Percentiles rank a stretch among this genome's conserved stretches.
These are phyloP conservation scores for Chiridota heheva DNA, from an alignment of 35 echinoderm and acorn worm genomes.

Conservation along the genomic window DNA sequence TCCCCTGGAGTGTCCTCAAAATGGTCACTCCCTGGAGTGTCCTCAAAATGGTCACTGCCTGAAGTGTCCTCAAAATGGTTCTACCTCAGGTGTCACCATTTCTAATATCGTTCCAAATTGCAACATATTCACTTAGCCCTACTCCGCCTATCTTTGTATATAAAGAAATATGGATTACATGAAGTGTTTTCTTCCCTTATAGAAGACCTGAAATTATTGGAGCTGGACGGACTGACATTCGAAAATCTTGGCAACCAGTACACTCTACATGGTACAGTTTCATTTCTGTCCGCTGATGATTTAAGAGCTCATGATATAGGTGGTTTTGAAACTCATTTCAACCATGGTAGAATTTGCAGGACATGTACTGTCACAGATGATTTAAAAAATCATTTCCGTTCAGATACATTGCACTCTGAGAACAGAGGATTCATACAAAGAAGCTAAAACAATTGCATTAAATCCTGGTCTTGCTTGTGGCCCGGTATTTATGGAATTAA, in stretches of 20 bases:
- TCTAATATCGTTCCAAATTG: conserved; percentile 38
- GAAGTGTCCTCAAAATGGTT: no score
- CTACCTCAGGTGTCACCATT: no score
- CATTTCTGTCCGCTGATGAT: conserved; percentile 47
- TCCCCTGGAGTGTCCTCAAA: no score
- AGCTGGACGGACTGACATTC: conserved; percentile 39
- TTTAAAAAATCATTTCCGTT: conserved; percentile 26
- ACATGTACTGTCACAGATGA: conserved; percentile 3
- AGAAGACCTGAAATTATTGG: conserved; percentile 40
- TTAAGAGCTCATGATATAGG: conserved; percentile 40
- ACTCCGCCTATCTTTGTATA: conserved; percentile 15
- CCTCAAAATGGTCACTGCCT: no score
- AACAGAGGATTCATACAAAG: neutral
- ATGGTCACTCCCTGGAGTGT: no score
- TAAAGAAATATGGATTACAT: conserved; percentile 30
- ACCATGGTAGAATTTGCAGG: conserved; percentile 32
- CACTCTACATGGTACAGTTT: conserved; percentile 31
- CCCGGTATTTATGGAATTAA: conserved; percentile 30
- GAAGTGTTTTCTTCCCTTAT: conserved; percentile 21
- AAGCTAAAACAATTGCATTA: neutral
- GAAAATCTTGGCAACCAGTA: neutral
- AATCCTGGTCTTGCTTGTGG: neutral
- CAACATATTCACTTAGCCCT: conserved; percentile 11
- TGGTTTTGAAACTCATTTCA: conserved; percentile 33
- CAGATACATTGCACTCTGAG: neutral